Evolutionary conservation across 2,113 vertebrate species (phyloP), one percentile per base, ranked within the genome.

Genomic region (Madoqua kirkii): DNA sequence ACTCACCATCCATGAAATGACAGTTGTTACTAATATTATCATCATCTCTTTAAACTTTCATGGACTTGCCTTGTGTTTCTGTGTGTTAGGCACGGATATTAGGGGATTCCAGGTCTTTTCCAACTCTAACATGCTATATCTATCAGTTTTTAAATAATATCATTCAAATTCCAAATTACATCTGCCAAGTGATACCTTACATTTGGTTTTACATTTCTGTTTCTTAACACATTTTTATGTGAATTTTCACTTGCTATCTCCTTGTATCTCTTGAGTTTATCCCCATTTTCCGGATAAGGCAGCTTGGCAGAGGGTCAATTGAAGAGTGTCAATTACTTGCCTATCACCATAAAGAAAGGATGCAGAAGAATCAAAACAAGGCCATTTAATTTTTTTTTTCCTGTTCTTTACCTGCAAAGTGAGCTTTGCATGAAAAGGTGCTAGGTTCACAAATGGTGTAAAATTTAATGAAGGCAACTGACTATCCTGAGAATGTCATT

Each of bases 401-500:
- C 12, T 91, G 64, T 97, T 95, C 97, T 87, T 7, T 92, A 86
- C 54, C 87, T 93, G 40, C 94, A 96, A 93, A 97, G 95, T 48
- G 36, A 89, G 50, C 96, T 98, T 98, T 93, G 83, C 95, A 94
- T 95, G 52, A 98, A 98, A 98, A 97, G 76, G 64, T 93, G 84
- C 82, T 98, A 59, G 55, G 93, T 93, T 97, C 40, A 59, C 79
- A 98, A 95, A 97, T 95, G 43, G 40, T 36, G 14, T 97, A 98
- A 98, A 98, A 97, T 94, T 91, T 97, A 98, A 96, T 94, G 95
- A 96, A 62, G 92, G 43, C 95, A 98, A 96, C 92, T 97, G 91
- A 87, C 85, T 62, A 29, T 91, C 89, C 97, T 97, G 84, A 98
- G 96, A 98, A 98, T 98, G 98, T 98, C 97, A 97, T 98, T 97